Evolutionary conservation across 2,113 vertebrate species (phyloP).

Genomic region (Sciurus niger): DNA sequence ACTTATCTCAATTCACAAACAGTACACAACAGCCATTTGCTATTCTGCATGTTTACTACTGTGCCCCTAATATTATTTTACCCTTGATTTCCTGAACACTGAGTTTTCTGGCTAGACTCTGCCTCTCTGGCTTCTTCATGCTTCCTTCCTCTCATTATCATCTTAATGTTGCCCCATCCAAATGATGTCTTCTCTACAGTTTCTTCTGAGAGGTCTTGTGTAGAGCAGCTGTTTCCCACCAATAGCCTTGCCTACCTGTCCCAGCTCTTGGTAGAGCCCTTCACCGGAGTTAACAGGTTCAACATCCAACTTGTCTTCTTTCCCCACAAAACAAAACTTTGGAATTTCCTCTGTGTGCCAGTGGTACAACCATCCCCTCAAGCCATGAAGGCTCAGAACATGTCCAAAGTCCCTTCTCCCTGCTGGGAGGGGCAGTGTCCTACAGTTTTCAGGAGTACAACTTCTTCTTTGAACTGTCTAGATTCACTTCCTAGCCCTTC

Average conservation of each 20-base stretch:
- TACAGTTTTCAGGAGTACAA: background rate
- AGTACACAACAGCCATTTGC: background rate
- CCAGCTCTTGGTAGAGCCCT: background rate
- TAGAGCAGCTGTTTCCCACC: background rate
- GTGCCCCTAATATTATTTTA: background rate
- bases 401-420: background rate
- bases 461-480: background rate
- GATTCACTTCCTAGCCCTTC: background rate
- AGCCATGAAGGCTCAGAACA: background rate
- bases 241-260: background rate
- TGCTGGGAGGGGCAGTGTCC: background rate
- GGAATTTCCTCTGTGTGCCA: background rate
- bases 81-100: background rate
- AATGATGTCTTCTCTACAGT: background rate
- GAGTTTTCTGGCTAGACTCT: background rate
- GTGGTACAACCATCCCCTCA: background rate
- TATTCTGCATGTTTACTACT: background rate
- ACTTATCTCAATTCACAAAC: background rate
- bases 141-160: background rate
- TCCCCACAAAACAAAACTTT: background rate
- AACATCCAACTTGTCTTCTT: background rate
- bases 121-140: background rate
- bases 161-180: background rate
- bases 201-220: background rate
- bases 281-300: background rate